phyloP scores from a whole-genome alignment of 2,797 vertebrate genomes.

The Sebastes trivittatus region DNA sequence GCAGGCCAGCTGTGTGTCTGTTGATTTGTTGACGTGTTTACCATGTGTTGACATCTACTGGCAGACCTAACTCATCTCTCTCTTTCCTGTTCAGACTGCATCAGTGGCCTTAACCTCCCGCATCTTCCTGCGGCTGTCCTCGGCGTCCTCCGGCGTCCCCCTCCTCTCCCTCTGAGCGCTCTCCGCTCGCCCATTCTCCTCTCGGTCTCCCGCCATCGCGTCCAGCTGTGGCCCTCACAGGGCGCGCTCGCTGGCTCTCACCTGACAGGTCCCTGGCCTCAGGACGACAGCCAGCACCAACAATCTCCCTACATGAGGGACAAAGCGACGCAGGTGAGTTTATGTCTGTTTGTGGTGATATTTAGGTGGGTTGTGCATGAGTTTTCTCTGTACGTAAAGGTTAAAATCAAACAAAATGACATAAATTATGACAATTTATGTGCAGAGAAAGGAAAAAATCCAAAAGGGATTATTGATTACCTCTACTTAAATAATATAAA shows the following conservation, averaged over 20 bases:
- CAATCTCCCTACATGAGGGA: constrained; percentile 94
- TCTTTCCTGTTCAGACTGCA: constrained; percentile 44
- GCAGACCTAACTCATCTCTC: background rate
- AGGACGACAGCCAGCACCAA: constrained; percentile 89
- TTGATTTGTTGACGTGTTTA: constrained; percentile 58
- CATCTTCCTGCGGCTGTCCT: constrained; percentile 40
- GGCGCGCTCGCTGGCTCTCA: constrained; percentile 90
- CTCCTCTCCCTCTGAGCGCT: constrained; percentile 69
- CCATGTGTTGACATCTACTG: constrained; percentile 32
- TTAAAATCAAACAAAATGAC: background rate
- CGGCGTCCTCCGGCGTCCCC: constrained; percentile 37
- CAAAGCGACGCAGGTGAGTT: constrained; percentile 95
- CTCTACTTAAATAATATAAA: too few relatives aligned
- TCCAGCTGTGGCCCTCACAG: constrained; percentile 90
- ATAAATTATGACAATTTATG: too few relatives aligned
- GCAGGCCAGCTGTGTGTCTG: constrained; percentile 55
- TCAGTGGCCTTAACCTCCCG: constrained; percentile 56
- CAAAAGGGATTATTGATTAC: background rate
- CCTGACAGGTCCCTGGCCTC: constrained; percentile 95
- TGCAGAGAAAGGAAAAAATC: background rate
- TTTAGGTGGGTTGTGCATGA: background rate
- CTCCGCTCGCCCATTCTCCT: constrained; percentile 71
- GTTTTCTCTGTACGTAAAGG: background rate
- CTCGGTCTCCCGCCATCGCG: constrained; percentile 76
- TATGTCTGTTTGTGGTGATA: background rate